Conservation (phyloP, 2,113 vertebrate genomes). For the Ciconia boyciana region DNA sequence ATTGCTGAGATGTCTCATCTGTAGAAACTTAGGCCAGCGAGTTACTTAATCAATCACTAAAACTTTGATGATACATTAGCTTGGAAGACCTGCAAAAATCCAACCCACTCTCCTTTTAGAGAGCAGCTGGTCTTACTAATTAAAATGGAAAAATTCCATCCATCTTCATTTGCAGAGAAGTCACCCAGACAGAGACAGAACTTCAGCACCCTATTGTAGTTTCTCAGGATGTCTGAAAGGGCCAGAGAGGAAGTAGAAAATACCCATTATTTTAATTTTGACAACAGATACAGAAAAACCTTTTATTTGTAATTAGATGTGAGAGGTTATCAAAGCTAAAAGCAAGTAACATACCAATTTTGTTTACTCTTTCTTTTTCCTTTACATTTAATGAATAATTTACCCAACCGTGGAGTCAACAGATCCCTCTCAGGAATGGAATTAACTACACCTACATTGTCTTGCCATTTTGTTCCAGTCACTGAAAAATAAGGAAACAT, state of each 20-base stretch:
- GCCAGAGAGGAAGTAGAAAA: neutral
- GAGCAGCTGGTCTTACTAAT: constrained; percentile 46
- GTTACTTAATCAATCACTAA: constrained; percentile 21
- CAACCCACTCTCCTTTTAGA: neutral
- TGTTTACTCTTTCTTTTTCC: constrained; percentile 67
- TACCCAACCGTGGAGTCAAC: constrained; percentile 65
- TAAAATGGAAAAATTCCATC: constrained; percentile 51
- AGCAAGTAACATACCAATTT: constrained; percentile 76
- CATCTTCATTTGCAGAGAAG: constrained; percentile 47
- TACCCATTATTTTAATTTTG: constrained; percentile 31
- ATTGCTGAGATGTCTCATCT: neutral
- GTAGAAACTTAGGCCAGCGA: neutral
- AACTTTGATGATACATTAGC: constrained; percentile 26
- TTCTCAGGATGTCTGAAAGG: neutral
- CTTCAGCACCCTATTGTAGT: neutral
- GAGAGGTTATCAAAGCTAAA: constrained; percentile 81
- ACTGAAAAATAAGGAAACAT: neutral
- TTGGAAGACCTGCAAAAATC: constrained; percentile 22
- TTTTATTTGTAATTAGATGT: constrained; percentile 77
- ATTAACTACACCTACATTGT: constrained; percentile 66
- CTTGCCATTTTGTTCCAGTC: constrained; percentile 63
- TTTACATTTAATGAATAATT: constrained; percentile 78
- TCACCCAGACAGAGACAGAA: neutral
- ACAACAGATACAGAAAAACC: neutral
- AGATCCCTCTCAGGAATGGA: constrained; percentile 47